phyloP scores from a whole-genome alignment of 1,140 invertebrate species.

The Holotrichia oblita region DNA sequence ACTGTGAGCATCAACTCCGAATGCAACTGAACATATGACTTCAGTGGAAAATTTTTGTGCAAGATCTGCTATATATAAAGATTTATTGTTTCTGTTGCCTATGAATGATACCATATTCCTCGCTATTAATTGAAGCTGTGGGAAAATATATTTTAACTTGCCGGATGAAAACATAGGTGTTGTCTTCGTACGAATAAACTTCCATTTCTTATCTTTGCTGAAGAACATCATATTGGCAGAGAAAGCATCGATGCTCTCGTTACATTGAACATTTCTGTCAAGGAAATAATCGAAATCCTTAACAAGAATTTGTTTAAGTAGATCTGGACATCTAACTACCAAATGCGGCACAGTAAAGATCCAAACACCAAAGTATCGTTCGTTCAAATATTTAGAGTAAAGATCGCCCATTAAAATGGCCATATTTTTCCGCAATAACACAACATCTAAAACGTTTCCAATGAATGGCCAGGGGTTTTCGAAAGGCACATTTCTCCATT shows the following conservation, averaged over 20 bases:
- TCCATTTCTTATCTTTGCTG: conserved; percentile 62
- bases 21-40: conserved; percentile 62
- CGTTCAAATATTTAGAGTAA: conserved; percentile 53
- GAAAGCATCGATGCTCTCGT: conserved; percentile 58
- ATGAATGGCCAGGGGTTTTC: conserved; percentile 56
- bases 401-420: conserved; percentile 47
- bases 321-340: conserved; percentile 61
- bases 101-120: conserved; percentile 50
- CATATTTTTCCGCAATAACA: conserved; percentile 43
- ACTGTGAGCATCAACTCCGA: conserved; percentile 61
- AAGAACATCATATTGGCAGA: conserved; percentile 57
- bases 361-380: conserved; percentile 58
- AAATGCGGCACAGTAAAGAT: conserved; percentile 60
- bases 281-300: conserved; percentile 64
- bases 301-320: conserved; percentile 63
- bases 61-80: conserved; percentile 53
- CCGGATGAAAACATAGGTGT: conserved; percentile 65
- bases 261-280: conserved; percentile 55
- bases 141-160: conserved; percentile 64
- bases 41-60: conserved; percentile 63
- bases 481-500: conserved; percentile 58
- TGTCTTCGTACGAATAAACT: conserved; percentile 62
- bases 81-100: background rate
- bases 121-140: conserved; percentile 51
- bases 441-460: conserved; percentile 53